Conservation (phyloP, 2,888 invertebrate species). For the Caenorhabditis sulstoni region DNA sequence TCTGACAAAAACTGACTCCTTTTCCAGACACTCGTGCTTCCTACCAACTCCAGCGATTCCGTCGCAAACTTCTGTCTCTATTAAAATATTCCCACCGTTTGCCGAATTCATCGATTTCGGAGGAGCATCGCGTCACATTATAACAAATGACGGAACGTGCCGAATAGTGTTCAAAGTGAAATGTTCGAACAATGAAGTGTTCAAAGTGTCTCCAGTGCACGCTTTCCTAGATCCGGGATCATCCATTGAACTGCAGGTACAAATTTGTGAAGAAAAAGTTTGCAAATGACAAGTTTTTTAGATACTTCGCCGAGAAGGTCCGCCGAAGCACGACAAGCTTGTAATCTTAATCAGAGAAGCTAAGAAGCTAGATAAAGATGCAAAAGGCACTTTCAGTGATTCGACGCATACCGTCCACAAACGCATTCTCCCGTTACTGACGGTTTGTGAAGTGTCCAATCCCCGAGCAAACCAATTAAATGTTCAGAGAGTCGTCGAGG, state of each 20-base stretch:
- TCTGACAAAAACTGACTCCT: neutral
- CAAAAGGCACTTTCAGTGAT: conserved; percentile 61
- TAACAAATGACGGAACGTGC: conserved; percentile 67
- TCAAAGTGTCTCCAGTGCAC: conserved; percentile 69
- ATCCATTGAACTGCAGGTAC: conserved; percentile 59
- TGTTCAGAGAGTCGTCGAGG: conserved; percentile 42
- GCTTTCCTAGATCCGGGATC: conserved; percentile 64
- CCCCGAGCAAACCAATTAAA: no score
- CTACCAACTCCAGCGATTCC: conserved; percentile 44
- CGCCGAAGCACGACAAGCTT: conserved; percentile 66
- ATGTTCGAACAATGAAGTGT: conserved; percentile 69
- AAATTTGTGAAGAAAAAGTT: no score
- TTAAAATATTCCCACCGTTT: conserved; percentile 67
- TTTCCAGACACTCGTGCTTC: conserved; percentile 43
- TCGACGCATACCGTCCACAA: conserved; percentile 42
- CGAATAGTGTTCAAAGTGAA: conserved; percentile 71
- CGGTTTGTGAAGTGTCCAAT: conserved; percentile 12
- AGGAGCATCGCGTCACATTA: conserved; percentile 67
- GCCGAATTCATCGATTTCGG: conserved; percentile 73
- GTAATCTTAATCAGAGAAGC: conserved; percentile 68
- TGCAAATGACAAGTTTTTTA: conserved; percentile 10
- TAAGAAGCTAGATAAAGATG: conserved; percentile 64
- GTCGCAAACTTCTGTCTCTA: conserved; percentile 54
- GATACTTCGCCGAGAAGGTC: conserved; percentile 68
- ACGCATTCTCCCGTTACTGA: conserved; percentile 50